These are phyloP conservation scores for Hoplostethus mediterraneus DNA, from an alignment of 2,797 vertebrate genomes.

Conservation along the genomic window DNA sequence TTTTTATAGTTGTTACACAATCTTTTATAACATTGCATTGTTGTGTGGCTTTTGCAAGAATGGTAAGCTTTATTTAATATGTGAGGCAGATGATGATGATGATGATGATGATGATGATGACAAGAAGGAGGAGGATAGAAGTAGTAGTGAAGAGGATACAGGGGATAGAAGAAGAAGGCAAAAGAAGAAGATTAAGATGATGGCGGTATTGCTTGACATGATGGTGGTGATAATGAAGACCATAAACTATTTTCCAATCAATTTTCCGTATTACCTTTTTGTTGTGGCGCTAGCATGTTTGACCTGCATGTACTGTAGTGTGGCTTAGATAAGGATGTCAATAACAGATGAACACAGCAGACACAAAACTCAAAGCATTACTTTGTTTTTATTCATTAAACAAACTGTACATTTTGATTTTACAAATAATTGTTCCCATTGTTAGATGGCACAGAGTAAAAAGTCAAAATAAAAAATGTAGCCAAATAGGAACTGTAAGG, in stretches of 20 bases:
- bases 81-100: background rate
- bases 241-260: background rate
- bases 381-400: slow-evolving; percentile 30
- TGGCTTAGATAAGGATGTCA: background rate
- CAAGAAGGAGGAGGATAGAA: background rate
- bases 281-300: background rate
- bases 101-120: background rate
- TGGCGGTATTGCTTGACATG: background rate
- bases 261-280: background rate
- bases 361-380: slow-evolving; percentile 7
- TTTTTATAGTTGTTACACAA: background rate
- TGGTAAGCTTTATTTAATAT: background rate
- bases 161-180: background rate
- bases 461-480: background rate
- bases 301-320: background rate
- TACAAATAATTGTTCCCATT: slow-evolving; percentile 2
- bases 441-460: background rate
- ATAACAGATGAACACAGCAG: slow-evolving; percentile 21
- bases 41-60: background rate
- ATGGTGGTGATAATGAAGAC: no score
- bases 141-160: slow-evolving; percentile 3
- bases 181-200: background rate
- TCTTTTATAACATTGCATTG: background rate
- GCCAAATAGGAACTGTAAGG: background rate
- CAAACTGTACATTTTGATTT: slow-evolving; percentile 11